A percentile compares a stretch with the other conserved stretches of the same genome.
phyloP scores from a whole-genome alignment of 2,113 vertebrate species.

The Rhabdomys dilectus region DNA sequence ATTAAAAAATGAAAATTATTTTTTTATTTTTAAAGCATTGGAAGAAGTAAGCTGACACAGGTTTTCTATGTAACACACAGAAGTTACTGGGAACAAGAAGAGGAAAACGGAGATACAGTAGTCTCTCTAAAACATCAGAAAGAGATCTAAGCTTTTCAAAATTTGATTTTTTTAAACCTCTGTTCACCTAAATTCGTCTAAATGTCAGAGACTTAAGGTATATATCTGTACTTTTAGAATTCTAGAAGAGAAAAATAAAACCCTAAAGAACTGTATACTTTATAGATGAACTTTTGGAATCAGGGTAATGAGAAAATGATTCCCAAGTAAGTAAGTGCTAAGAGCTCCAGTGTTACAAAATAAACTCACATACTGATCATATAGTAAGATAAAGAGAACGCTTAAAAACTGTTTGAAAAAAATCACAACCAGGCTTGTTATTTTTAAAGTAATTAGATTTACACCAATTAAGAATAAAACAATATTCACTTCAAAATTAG shows the following conservation, averaged over 20 bases:
- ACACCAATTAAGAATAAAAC: background rate
- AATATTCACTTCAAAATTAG: constrained; percentile 47
- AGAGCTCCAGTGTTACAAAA: constrained; percentile 43
- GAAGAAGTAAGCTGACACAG: constrained; percentile 82
- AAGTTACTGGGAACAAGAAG: constrained; percentile 87
- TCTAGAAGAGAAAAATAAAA: constrained; percentile 35
- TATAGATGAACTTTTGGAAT: constrained; percentile 46
- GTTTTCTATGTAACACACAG: constrained; percentile 82
- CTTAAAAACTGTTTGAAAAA: constrained; percentile 39
- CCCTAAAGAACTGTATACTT: constrained; percentile 23
- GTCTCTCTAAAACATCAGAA: constrained; percentile 86
- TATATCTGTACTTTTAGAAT: constrained; percentile 30
- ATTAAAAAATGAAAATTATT: constrained; percentile 64
- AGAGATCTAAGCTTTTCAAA: constrained; percentile 85
- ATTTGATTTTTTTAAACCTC: constrained; percentile 62
- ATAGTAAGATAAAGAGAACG: constrained; percentile 21
- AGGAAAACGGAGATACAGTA: constrained; percentile 86
- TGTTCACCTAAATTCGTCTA: constrained; percentile 56
- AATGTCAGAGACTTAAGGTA: constrained; percentile 16
- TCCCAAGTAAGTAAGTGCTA: constrained; percentile 40
- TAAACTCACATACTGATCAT: constrained; percentile 1
- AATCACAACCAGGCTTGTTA: background rate
- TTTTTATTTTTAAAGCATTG: constrained; percentile 68
- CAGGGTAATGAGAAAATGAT: background rate
- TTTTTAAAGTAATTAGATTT: constrained; percentile 48